Evolutionary conservation across 2,113 vertebrate genomes (phyloP), one percentile per base, ranked within the genome.

Genomic region (Ceyx cyanopectus): DNA sequence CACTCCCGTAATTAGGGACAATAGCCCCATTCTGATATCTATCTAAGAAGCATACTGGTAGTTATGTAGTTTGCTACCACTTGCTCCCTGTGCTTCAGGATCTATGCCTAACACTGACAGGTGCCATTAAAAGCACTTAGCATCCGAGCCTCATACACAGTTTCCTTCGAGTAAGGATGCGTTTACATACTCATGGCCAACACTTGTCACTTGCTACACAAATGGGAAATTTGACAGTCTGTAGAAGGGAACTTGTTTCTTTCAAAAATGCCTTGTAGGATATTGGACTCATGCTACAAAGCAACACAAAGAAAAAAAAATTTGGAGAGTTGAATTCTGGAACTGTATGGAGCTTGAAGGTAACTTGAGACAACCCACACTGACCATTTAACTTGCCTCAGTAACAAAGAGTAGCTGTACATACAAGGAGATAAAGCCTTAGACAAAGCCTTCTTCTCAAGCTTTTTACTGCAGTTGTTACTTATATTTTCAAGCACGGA

Each of bases 211-310:
- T 22, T 46, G 37, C 62, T 51, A 46, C 17, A 14, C 34, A 68
- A 45, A 43, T 5, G 14, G 43, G 34, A 58, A 53, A 30, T 51
- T 74, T 0, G 0, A 48, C 0, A 0, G 20, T 21, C 56, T 62
- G 41, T 50, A 40, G 18, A 51, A 73, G 21, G 29, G 26, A 94
- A 62, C 9, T 18, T 48, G 32, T 26, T 68, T 67, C 83, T 69
- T 73, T 76, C 46, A 46, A 30, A 20, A 76, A 53, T 3, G 41
- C 14, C 18, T 32, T 13, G 7, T 11, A 43, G 66, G 46, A 66
- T 22, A 24, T 78, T 37, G 78, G 77, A 74, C 50, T 86, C 27
- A 26, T 1, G 1, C 45, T 69, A 58, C 74, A 79, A 87, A 81
- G 46, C 41, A 78, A 63, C 22, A 51, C 21, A 62, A 80, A 79